phyloP scores from a whole-genome alignment of 2,888 invertebrate species.

The Helleia helle region DNA sequence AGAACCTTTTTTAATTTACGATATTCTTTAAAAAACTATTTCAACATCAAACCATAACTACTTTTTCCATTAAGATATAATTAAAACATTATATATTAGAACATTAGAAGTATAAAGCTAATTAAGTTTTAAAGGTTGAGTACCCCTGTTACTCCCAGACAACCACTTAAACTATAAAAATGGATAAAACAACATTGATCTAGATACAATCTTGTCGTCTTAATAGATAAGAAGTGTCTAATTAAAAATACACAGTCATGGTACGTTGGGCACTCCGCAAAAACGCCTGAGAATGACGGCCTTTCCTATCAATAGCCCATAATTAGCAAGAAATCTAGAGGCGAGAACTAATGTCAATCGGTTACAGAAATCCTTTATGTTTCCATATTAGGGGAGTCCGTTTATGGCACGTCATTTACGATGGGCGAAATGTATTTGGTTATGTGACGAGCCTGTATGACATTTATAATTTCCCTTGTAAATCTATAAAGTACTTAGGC shows the following conservation, averaged over 20 bases:
- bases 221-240: slow-evolving; percentile 36
- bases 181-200: slow-evolving; percentile 5
- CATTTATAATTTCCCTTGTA: not conserved
- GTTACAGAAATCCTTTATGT: slow-evolving; percentile 32
- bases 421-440: slow-evolving; percentile 8
- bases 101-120: not conserved
- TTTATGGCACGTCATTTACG: too few relatives aligned
- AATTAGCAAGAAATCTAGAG: slow-evolving; percentile 18
- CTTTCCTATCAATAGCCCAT: slow-evolving; percentile 25
- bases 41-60: too few relatives aligned
- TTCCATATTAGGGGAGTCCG: too few relatives aligned
- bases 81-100: not conserved
- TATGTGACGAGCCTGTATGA: not conserved
- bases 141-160: slow-evolving; percentile 3
- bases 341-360: slow-evolving; percentile 30
- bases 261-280: slow-evolving; percentile 32
- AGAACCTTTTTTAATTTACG: too few relatives aligned
- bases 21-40: too few relatives aligned
- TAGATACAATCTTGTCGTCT: slow-evolving; percentile 29
- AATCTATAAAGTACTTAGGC: not conserved
- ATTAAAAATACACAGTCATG: slow-evolving; percentile 37
- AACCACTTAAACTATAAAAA: not conserved
- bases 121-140: not conserved
- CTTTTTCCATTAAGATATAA: too few relatives aligned
- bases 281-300: slow-evolving; percentile 36